phyloP scores from a whole-genome alignment of 2,888 invertebrate genomes.

The Lasioglossum pauxillum region DNA sequence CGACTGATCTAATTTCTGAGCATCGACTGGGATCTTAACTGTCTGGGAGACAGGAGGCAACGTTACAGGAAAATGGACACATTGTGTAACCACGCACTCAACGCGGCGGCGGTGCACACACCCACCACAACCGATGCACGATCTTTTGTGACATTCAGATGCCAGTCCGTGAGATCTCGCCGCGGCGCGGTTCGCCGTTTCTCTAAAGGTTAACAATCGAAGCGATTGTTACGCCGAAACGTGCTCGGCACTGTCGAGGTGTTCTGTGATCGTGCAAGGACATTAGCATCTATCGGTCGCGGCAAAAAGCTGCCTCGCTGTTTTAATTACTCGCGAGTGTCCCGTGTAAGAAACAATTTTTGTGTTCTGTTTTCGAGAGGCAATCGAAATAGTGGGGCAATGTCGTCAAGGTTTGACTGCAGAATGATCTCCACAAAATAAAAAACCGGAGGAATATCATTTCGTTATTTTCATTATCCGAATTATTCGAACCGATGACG shows the following conservation, averaged over 20 bases:
- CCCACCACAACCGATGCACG: not conserved
- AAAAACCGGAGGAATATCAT: too few species aligned
- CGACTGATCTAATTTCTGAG: conserved; percentile 72
- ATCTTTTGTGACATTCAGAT: conserved; percentile 33
- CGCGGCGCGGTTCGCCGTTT: not conserved
- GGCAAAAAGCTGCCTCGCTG: not conserved
- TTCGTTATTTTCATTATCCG: too few species aligned
- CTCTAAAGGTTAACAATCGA: conserved; percentile 31
- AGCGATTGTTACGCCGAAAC: not conserved
- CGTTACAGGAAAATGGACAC: conserved; percentile 26
- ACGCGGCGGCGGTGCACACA: not conserved
- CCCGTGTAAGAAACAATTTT: too few species aligned
- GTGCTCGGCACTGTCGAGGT: not conserved
- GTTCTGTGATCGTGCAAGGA: not conserved
- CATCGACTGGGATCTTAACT: conserved; percentile 47
- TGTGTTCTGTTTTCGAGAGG: too few species aligned
- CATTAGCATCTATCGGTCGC: not conserved
- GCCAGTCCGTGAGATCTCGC: not conserved
- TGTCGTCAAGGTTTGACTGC: too few species aligned
- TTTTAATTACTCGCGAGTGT: not conserved
- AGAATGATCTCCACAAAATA: too few species aligned
- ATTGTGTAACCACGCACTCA: conserved; percentile 54
- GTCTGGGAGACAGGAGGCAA: conserved; percentile 53
- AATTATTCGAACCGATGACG: too few species aligned
- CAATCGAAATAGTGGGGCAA: too few species aligned